Evolutionary conservation across 2,113 vertebrate species (phyloP), one percentile per base, ranked within the genome.

Genomic region (Sinocyclocheilus anophthalmus): DNA sequence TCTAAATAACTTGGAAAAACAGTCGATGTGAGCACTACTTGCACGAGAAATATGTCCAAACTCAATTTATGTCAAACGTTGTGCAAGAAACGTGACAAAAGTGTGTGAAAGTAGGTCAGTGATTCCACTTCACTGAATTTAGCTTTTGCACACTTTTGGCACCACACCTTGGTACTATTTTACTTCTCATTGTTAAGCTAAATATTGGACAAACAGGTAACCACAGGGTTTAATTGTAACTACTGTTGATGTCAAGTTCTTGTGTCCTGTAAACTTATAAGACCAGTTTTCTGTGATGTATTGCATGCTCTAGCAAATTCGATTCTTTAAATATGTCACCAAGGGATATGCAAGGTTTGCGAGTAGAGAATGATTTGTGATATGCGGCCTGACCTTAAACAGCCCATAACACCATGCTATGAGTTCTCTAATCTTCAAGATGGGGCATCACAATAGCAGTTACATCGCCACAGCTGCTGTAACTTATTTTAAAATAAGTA

Each of bases 81-180:
- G 20, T 4, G 48, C 26, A 72, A 72, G 65, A 72, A 72, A 83
- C 20, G 65, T 55, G 81, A 83, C 81, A 26, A 67, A 50, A 30
- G n/a, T 50, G n/a, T 14, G 24, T 45, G 22, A 72, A 83, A 55
- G 81, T 83, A 72, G 65, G 81, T 57, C 81, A 72, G 16, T 2
- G 24, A 39, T 37, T 48, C 3, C 33, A 63, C 22, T 57, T 16
- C 33, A 20, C 1, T 55, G 39, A 7, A n/a, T 26, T 63, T 24
- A 18, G 30, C 10, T 81, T 78, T 78, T 18, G 42, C 79, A 67
- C n/a, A 33, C 20, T 18, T 81, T 67, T 81, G 39, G 79, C 61
- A 67, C 61, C n/a, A 81, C 59, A 33, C 48, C 10, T 72, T 37
- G 48, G 48, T 72, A 55, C 48, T 83, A 33, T 81, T 67, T 72